Evolutionary conservation across 2,797 vertebrate genomes (phyloP), one percentile per base, ranked within the genome.

Genomic region (Protonibea diacanthus): DNA sequence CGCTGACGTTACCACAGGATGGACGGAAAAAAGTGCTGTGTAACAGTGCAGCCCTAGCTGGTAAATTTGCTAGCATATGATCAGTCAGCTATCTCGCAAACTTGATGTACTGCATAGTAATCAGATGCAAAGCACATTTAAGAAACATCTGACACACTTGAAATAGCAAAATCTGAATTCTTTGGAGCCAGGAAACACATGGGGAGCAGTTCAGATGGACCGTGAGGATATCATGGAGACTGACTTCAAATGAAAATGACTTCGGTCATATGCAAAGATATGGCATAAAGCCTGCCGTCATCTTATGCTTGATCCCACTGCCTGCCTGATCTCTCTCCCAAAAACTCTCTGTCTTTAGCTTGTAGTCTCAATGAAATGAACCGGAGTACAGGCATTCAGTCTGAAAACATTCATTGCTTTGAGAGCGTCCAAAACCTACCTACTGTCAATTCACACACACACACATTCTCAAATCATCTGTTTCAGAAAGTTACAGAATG

Each of bases 171-270:
- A 69, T 29, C 38, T 14, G 18, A 58, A 48, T n/a, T 48, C 27
- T 40, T 23, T 48, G 42, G 17, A 15, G 27, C 29, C 42, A 63
- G 48, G 60, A 23, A 21, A 44, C 25, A 64, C 44, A 56, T 38
- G n/a, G n/a, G 45, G 33, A 40, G 48, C 47, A 23, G 21, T 51
- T 48, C 33, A 53, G 14, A 20, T 25, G 18, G 59, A 62, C 8
- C 23, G 29, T 13, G 58, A 20, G 14, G 5, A 55, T 33, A 47
- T 62, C 49, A 64, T 15, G n/a, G 44, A 38, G 27, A 38, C 33
- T 56, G 27, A 74, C 48, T 23, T 25, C 48, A 56, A 48, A 52
- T 51, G 21, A 61, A 44, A 61, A 61, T 20, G 12, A 53, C 33
- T 17, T 66, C 40, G 20, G 67, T 25, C 45, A 20, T 14, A 40